phyloP scores from a whole-genome alignment of 2,797 vertebrate species.

The Sebastiscus albofasciatus region DNA sequence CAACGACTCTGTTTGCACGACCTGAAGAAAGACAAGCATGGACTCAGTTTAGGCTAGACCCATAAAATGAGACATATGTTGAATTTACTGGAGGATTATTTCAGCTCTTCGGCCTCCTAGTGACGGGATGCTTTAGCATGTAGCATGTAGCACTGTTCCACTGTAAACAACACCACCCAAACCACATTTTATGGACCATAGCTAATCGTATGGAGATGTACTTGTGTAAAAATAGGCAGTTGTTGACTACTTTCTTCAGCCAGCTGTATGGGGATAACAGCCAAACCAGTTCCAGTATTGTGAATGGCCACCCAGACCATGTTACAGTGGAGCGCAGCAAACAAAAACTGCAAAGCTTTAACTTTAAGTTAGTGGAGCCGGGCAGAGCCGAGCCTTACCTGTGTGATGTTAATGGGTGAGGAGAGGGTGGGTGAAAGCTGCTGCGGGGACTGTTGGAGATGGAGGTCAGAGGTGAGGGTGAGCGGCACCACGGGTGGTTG shows the following conservation, averaged over 20 bases:
- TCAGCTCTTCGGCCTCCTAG: background rate
- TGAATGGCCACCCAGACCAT: background rate
- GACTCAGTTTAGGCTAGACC: background rate
- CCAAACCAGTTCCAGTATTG: background rate
- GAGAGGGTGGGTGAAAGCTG: slow-evolving; percentile 91
- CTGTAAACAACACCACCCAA: background rate
- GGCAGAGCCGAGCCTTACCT: slow-evolving; percentile 78
- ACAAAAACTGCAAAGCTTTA: background rate
- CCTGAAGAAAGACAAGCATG: slow-evolving; percentile 69
- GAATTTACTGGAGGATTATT: background rate
- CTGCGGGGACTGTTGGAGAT: slow-evolving; percentile 86
- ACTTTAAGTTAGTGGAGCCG: background rate
- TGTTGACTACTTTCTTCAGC: background rate
- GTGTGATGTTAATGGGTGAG: slow-evolving; percentile 88
- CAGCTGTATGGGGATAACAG: background rate
- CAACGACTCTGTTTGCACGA: slow-evolving; percentile 88
- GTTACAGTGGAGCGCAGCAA: background rate
- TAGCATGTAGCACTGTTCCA: background rate
- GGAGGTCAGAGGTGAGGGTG: slow-evolving; percentile 87
- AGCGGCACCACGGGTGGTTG: slow-evolving; percentile 86
- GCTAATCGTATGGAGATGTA: background rate
- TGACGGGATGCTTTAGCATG: background rate
- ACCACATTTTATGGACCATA: background rate
- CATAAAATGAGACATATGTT: background rate
- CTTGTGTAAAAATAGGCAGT: background rate